These are phyloP conservation scores for Hipparchia semele DNA, from an alignment of 2,888 invertebrate species.

Conservation along the genomic window DNA sequence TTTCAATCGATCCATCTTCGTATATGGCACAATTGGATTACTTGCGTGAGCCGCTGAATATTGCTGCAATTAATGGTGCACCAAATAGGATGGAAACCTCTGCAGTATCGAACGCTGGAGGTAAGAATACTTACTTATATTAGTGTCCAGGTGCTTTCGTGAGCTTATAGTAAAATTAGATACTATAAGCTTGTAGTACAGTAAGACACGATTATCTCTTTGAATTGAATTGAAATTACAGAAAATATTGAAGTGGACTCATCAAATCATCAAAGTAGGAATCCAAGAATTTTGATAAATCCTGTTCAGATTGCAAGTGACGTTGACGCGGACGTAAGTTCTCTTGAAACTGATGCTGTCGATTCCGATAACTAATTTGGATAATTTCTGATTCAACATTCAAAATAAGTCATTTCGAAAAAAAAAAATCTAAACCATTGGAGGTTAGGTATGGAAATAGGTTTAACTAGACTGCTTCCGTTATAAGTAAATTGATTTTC, in stretches of 20 bases:
- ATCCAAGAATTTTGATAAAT: conserved; percentile 25
- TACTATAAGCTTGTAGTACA: too few relatives aligned
- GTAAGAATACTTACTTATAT: conserved; percentile 2
- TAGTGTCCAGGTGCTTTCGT: not conserved
- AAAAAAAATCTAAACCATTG: not conserved
- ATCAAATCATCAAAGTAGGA: conserved; percentile 15
- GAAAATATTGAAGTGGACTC: conserved; percentile 24
- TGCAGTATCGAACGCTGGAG: not conserved
- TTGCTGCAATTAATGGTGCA: not conserved
- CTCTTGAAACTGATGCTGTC: conserved; percentile 64
- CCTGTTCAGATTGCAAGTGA: conserved; percentile 52
- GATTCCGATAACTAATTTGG: conserved; percentile 59
- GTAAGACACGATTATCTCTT: not conserved
- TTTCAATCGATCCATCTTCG: conserved; percentile 11
- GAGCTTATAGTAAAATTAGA: too few relatives aligned
- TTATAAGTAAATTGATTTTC: not conserved
- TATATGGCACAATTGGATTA: conserved; percentile 8
- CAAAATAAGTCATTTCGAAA: not conserved
- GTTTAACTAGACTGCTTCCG: not conserved
- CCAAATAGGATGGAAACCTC: not conserved
- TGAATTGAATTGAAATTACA: conserved; percentile 20
- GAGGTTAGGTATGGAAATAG: not conserved
- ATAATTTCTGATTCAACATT: not conserved
- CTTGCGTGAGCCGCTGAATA: conserved; percentile 13
- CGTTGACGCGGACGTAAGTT: conserved; percentile 71